These are phyloP conservation scores for Premnoplex brunnescens DNA, from an alignment of 2,797 vertebrate genomes.

Conservation along the genomic window DNA sequence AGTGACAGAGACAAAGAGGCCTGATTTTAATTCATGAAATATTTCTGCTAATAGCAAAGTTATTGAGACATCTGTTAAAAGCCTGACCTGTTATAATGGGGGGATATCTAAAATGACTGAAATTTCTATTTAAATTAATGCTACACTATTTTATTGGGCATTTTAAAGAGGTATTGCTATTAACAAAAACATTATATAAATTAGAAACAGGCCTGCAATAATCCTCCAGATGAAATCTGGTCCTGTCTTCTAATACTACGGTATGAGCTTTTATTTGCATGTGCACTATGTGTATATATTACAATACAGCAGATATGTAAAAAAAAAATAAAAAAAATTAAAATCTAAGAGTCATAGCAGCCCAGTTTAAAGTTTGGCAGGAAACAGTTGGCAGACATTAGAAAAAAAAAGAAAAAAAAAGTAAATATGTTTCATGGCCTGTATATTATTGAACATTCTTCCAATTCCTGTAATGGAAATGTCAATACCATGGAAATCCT, in stretches of 20 bases:
- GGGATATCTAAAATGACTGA: constrained; percentile 28
- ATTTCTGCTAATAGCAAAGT: constrained; percentile 63
- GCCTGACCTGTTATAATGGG: constrained; percentile 63
- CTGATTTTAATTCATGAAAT: constrained; percentile 66
- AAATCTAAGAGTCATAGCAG: constrained; percentile 23
- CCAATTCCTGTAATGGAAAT: constrained; percentile 70
- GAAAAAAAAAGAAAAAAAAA: background rate
- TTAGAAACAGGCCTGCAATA: constrained; percentile 50
- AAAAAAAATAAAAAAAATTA: background rate
- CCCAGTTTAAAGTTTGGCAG: constrained; percentile 60
- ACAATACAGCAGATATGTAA: background rate
- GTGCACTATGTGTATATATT: background rate
- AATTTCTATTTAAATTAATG: constrained; percentile 64
- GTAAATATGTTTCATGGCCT: constrained; percentile 59
- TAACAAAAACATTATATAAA: constrained; percentile 64
- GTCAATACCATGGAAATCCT: constrained; percentile 69
- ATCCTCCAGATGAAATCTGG: constrained; percentile 61
- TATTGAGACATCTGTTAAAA: constrained; percentile 70
- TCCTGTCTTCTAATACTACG: background rate
- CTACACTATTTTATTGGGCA: constrained; percentile 29
- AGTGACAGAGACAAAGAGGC: constrained; percentile 64
- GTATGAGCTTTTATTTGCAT: background rate
- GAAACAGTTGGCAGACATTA: constrained; percentile 53
- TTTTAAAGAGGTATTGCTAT: constrained; percentile 57
- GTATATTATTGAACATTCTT: constrained; percentile 66